Evolutionary conservation across 2,888 invertebrate genomes (phyloP).

Genomic region (Malthinus seriepunctatus): DNA sequence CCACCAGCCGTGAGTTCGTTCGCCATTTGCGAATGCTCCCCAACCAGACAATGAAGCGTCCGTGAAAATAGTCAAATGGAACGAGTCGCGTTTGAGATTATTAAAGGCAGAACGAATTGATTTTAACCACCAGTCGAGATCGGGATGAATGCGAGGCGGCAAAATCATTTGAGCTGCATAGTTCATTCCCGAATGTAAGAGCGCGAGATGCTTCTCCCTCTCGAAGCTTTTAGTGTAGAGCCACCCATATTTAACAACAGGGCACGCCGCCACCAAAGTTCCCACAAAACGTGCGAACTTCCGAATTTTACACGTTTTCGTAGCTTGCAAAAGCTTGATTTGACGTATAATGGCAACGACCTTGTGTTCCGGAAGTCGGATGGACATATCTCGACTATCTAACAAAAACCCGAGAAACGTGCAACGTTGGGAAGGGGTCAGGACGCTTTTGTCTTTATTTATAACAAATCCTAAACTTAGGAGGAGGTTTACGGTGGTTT

Average conservation of each 20-base stretch:
- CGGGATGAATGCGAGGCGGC: neutral
- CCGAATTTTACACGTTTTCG: constrained; percentile 27
- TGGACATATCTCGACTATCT: no score
- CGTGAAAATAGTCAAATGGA: constrained; percentile 33
- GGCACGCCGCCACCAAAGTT: constrained; percentile 27
- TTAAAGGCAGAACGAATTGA: constrained; percentile 16
- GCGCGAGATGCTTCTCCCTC: constrained; percentile 23
- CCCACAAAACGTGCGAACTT: constrained; percentile 27
- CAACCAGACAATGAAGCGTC: constrained; percentile 33
- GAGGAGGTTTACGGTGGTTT: no score
- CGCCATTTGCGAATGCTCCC: no score
- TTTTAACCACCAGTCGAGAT: constrained; percentile 31
- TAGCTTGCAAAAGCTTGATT: no score
- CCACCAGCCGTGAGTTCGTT: constrained; percentile 41
- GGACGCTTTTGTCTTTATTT: no score
- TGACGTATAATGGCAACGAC: no score
- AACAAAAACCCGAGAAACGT: no score
- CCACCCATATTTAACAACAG: constrained; percentile 31
- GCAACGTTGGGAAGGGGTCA: no score
- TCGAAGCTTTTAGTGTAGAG: constrained; percentile 29
- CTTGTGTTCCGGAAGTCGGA: no score
- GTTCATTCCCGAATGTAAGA: constrained; percentile 6
- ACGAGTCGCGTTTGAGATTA: constrained; percentile 21
- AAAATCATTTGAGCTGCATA: constrained; percentile 10
- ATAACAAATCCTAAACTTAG: no score